Evolutionary conservation across 2,113 vertebrate genomes (phyloP), one percentile per base, ranked within the genome.

Genomic region (Gallinago media): DNA sequence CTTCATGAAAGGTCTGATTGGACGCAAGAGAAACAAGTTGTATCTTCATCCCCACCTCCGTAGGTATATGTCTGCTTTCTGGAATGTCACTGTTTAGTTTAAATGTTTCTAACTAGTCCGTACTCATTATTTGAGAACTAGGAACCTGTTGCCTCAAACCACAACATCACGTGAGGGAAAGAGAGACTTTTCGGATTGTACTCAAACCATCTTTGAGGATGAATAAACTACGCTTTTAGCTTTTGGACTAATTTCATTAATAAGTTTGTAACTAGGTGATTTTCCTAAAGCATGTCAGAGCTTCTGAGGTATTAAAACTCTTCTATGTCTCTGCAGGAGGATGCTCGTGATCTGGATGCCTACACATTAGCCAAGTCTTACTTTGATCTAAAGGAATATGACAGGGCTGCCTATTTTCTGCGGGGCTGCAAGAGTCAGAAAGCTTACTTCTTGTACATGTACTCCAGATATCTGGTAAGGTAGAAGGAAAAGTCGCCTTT

Each of bases 331-430:
- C 65, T 92, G 67, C 95, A 99, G 99, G 99, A 99, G 38, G 99
- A 99, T 96, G 99, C 99, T 65, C 98, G 98, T 76, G 99, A 99
- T 92, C 97, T 99, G 80, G 99, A 99, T 95, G 99, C 99, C n/a
- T 99, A 99, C 21, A 99, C 98, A 0, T 78, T 99, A 94, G 99
- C 99, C 36, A 99, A 99, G 95, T 99, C 99, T 26, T 99, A 99
- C 97, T 99, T 99, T 66, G 99, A 99, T 95, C 98, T 99, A 66
- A 99, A 99, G 96, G 99, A 99, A 79, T 99, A 99, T 97, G 99
- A 99, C 76, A 98, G 99, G 34, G 99, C 99, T 93, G 99, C 99
- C 4, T 99, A 99, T 94, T 99, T 99, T 71, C 98, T 99, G 31
- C 98, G 99, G 62, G 99, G 98, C 85, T 99, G 99, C 97, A 98